These are phyloP conservation scores for Coenonympha glycerion DNA, from an alignment of 2,888 invertebrate species.

Conservation along the genomic window DNA sequence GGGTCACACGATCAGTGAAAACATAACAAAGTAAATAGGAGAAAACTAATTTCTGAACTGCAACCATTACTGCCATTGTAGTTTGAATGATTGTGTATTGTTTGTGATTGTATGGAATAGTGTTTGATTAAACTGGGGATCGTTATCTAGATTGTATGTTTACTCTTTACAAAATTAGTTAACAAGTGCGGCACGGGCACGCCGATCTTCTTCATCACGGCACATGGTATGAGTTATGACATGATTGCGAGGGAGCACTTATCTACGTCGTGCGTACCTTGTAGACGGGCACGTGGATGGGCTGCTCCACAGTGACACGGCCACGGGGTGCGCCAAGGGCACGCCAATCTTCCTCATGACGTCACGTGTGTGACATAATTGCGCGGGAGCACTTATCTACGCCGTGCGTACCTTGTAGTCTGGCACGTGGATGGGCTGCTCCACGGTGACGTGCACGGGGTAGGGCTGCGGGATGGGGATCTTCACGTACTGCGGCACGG, in stretches of 20 bases:
- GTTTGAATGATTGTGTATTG: neutral
- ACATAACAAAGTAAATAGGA: conserved; percentile 4
- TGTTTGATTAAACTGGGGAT: neutral
- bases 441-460: neutral
- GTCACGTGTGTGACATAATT: too few species aligned
- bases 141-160: neutral
- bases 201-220: too few species aligned
- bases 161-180: too few species aligned
- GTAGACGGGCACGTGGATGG: conserved; percentile 1
- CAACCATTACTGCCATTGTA: conserved; percentile 2
- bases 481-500: too few species aligned
- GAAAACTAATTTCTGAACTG: conserved; percentile 11
- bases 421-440: neutral
- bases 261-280: too few species aligned
- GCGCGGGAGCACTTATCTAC: neutral
- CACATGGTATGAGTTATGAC: too few species aligned
- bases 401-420: conserved; percentile 20
- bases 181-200: too few species aligned
- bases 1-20: conserved; percentile 23
- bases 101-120: neutral
- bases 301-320: neutral
- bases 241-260: neutral
- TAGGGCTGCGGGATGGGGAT: conserved; percentile 1
- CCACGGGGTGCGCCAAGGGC: neutral
- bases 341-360: too few species aligned